Evolutionary conservation across 2,888 invertebrate genomes (phyloP).

Genomic region (Chloromyia formosa): DNA sequence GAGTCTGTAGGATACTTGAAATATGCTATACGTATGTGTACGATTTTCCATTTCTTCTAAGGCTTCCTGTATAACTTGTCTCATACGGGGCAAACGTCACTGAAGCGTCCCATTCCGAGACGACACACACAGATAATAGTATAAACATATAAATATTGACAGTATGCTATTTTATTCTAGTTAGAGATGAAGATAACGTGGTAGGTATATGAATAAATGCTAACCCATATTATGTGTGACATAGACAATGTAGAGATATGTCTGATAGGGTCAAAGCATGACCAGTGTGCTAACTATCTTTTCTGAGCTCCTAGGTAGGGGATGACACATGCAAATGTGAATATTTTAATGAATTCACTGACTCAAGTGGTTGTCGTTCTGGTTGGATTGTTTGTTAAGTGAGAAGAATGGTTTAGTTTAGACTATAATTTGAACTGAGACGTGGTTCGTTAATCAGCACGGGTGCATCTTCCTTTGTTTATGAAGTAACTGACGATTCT

Average conservation of each 20-base stretch:
- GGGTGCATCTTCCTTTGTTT: too few species aligned
- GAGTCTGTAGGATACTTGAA: background rate
- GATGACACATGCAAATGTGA: background rate
- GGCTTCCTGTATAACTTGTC: conserved; percentile 26
- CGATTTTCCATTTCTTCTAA: conserved; percentile 19
- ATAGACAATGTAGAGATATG: background rate
- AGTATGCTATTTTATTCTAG: background rate
- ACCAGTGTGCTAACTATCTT: background rate
- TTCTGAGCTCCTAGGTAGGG: background rate
- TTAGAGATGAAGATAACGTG: too few species aligned
- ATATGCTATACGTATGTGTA: background rate
- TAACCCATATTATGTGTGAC: conserved; percentile 7
- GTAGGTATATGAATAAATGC: too few species aligned
- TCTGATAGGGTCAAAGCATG: conserved; percentile 1
- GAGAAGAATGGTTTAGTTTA: too few species aligned
- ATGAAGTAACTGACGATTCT: too few species aligned
- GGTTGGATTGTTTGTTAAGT: too few species aligned
- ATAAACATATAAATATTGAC: background rate
- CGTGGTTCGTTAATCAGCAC: too few species aligned
- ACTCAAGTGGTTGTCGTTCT: too few species aligned
- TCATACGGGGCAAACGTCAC: background rate
- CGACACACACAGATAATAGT: background rate
- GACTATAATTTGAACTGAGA: too few species aligned
- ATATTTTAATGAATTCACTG: too few species aligned
- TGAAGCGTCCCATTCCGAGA: background rate